phyloP scores from a whole-genome alignment of 1,140 invertebrate genomes.

The Planococcus citri region DNA sequence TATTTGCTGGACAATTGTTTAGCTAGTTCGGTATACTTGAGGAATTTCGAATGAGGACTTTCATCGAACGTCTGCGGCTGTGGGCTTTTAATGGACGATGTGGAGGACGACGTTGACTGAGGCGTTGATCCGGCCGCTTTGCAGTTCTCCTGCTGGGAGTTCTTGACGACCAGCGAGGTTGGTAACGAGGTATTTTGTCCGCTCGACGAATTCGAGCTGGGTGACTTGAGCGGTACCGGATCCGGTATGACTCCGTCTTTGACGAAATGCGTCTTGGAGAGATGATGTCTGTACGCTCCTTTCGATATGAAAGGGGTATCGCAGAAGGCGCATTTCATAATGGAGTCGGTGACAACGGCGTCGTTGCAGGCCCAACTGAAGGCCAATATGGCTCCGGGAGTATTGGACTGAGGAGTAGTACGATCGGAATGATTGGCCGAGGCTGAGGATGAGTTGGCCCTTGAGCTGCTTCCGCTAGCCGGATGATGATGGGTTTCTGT shows the following conservation, averaged over 20 bases:
- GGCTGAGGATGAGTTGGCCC: slow-evolving; percentile 26
- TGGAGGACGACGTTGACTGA: slow-evolving; percentile 30
- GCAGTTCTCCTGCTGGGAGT: slow-evolving; percentile 30
- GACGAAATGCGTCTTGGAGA: slow-evolving; percentile 93
- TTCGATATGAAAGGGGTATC: slow-evolving; percentile 93
- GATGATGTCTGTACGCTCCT: slow-evolving; percentile 88
- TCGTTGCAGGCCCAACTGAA: slow-evolving; percentile 91
- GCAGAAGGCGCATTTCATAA: slow-evolving; percentile 93
- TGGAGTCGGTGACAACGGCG: slow-evolving; percentile 71
- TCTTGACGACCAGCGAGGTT: background rate
- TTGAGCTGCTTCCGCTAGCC: slow-evolving; percentile 25
- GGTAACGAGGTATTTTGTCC: slow-evolving; percentile 21
- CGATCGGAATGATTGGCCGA: slow-evolving; percentile 29
- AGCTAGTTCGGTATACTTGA: slow-evolving; percentile 91
- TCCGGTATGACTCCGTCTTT: slow-evolving; percentile 77
- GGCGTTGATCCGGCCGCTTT: slow-evolving; percentile 29
- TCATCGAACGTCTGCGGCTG: slow-evolving; percentile 58
- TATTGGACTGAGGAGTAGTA: slow-evolving; percentile 37
- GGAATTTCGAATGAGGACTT: slow-evolving; percentile 89
- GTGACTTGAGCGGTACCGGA: slow-evolving; percentile 44
- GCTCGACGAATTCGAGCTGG: slow-evolving; percentile 20
- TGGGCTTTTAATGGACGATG: slow-evolving; percentile 37
- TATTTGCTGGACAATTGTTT: slow-evolving; percentile 94
- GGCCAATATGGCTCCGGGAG: slow-evolving; percentile 68
- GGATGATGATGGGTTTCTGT: slow-evolving; percentile 55